These are phyloP conservation scores for Sebastes flavidus DNA, from an alignment of 2,797 vertebrate species.

Conservation along the genomic window DNA sequence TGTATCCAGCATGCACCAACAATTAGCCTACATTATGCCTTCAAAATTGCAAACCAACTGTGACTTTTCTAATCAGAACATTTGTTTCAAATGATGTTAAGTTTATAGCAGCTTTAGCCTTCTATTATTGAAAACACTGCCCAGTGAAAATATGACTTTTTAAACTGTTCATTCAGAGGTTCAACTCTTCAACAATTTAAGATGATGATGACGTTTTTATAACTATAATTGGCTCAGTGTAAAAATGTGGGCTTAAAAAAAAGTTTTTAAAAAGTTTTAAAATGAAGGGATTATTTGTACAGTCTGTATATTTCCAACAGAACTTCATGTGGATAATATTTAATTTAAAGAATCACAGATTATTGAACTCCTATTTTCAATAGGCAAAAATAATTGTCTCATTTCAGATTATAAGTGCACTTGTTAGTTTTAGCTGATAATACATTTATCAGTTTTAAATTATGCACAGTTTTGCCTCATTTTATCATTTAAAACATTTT, in stretches of 20 bases:
- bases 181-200: neutral
- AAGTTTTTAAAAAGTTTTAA: neutral
- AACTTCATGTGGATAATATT: neutral
- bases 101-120: neutral
- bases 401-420: neutral
- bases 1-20: neutral
- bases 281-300: too few relatives aligned
- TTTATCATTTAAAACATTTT: neutral
- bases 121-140: neutral
- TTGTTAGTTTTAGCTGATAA: neutral
- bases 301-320: neutral
- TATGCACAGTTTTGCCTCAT: neutral
- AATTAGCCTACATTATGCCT: too few relatives aligned
- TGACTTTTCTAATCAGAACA: neutral
- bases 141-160: neutral
- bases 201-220: neutral
- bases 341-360: neutral
- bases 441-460: neutral
- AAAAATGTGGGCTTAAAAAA: neutral
- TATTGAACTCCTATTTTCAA: neutral
- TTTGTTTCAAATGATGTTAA: neutral
- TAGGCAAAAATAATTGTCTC: neutral
- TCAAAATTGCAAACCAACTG: neutral
- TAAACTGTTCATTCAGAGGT: neutral
- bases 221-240: neutral